Evolutionary conservation across 1,140 invertebrate species (phyloP), one percentile per base, ranked within the genome.

Genomic region (Colletes latitarsis): DNA sequence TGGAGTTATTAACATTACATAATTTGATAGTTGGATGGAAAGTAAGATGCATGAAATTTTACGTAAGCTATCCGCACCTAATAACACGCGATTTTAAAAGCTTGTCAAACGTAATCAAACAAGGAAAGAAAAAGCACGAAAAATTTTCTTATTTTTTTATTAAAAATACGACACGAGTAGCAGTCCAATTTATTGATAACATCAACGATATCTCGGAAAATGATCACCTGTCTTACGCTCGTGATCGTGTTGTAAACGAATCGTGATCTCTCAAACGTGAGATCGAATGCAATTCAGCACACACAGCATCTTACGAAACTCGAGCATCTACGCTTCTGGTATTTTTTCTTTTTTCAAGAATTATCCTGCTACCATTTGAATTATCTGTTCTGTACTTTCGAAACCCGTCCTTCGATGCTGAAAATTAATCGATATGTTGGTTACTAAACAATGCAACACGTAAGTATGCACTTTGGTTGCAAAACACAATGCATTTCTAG

Each of bases 261-360:
- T 77, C 53, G 53, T 57, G 74, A 77, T 77, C 10, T 49, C 6
- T 46, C 10, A 43, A 69, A 58, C 14, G 39, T 21, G 19, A 52
- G 39, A 43, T 55, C 46, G n/a, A 68, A 43, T 10, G 21, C 19
- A 43, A 57, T 14, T 14, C 15, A 30, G 30, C 30, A n/a, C 6
- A 46, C 41, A 1, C 21, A 43, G 10, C 12, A 46, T 19, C 15
- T 69, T 69, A 69, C 21, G 53, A 77, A 77, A 77, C 2, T 68
- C 39, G 63, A 57, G 6, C 52, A 49, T 30, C 30, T 39, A 12
- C 15, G 49, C 58, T 68, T 58, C 39, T 55, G 14, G 43, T 46
- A 21, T n/a, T 58, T 9, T 58, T 58, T 10, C 8, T 53, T 4
- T 39, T 19, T 19, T 15, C 49, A 17, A 17, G 14, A n/a, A 66